Base-by-base conservation (phyloP, 2,113 vertebrate species). In the Dicentrarchus labrax region DNA sequence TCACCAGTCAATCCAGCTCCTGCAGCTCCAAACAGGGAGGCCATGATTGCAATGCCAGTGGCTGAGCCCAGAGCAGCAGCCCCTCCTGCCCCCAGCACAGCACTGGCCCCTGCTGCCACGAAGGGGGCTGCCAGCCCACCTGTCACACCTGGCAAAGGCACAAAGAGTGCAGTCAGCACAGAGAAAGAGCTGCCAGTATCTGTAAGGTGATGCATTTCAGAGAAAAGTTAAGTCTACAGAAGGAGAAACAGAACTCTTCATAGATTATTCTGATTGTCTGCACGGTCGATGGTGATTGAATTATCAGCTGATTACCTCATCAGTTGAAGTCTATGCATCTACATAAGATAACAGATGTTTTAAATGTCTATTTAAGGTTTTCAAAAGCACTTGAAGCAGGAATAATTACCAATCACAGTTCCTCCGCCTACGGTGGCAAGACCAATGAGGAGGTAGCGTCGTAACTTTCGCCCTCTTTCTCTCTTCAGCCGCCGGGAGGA, bases 91-190 rank as follows among this genome's bases (percentile, higher is more conserved):
- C 98, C 98, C 0, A 99, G 95, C 82, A 99, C 87, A 0, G 98
- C 94, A 0, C 97, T 94, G 0, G 98, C 97, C 22, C 98, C 98
- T 0, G 97, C 97, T 1, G 97, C 98, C 51, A 99, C 96, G 13
- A 99, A 86, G 0, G 98, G 98, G 19, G 98, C 98, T 5, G 98
- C 98, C 45, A 99, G 94, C 2, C 98, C 98, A n/a, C 98, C 98
- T 0, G 98, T 99, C 91, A 99, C 94, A 65, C 98, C 98, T 99
- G 94, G 59, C 36, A 86, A 24, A 62, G 53, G 53, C 48, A 60
- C 56, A 65, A 24, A 66, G 15, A 76, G 17, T 1, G 22, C 51
- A 50, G 39, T 78, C 24, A 57, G 53, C 10, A 24, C 15, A 66
- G 43, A 57, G 17, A 53, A 10, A 64, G 36, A 72, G 48, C 17